A percentile compares a stretch with the other conserved stretches of the same genome.
Conservation (phyloP, 2,113 vertebrate species). For the Salvelinus namaycush region DNA sequence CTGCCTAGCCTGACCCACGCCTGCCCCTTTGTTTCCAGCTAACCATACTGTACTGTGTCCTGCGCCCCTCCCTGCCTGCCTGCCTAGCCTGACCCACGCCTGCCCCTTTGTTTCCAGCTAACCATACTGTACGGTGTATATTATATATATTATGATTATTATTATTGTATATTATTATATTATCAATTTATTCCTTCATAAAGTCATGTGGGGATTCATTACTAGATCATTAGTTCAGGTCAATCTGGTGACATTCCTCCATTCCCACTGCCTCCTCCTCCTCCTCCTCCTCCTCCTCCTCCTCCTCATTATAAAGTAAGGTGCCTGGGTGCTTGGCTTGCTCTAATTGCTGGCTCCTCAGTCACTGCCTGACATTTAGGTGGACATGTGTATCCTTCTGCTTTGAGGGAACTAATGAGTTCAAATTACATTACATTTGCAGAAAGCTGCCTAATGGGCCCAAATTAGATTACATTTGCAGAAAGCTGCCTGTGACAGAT, state of each 20-base stretch:
- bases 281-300: background rate
- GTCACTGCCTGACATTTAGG: constrained; percentile 49
- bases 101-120: too few relatives aligned
- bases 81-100: background rate
- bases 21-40: background rate
- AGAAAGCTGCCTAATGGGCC: background rate
- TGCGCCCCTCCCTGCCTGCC: too few relatives aligned
- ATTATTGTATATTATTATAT: background rate
- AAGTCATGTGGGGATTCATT: background rate
- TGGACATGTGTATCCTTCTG: constrained; percentile 27
- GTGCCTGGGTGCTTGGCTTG: background rate
- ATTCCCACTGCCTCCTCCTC: background rate
- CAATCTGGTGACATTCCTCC: background rate
- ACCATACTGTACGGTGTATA: too few relatives aligned
- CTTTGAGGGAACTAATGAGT: constrained; percentile 37
- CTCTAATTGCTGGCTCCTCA: constrained; percentile 15
- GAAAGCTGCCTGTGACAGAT: too few relatives aligned
- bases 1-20: background rate
- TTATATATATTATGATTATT: too few relatives aligned
- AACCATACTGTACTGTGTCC: too few relatives aligned
- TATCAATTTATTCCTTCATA: background rate
- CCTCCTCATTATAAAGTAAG: background rate
- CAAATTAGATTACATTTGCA: too few relatives aligned
- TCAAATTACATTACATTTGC: constrained; percentile 45
- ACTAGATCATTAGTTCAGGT: background rate